A percentile compares a stretch with the other conserved stretches of the same genome.
Evolutionary conservation across 2,888 invertebrate species (phyloP).

Genomic region (Tachina grossa): DNA sequence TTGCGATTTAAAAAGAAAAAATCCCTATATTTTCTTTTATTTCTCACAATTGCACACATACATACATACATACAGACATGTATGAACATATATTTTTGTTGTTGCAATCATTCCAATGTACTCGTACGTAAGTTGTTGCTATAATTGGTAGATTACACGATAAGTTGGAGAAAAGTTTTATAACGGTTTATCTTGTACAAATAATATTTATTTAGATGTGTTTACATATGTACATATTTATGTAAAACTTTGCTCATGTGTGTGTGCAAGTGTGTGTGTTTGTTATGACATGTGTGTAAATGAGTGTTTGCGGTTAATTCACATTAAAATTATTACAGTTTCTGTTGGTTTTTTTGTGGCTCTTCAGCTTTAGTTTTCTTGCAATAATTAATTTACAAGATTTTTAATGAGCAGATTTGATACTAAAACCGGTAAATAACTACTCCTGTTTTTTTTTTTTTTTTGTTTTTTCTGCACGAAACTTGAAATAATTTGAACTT

Average conservation of each 20-base stretch:
- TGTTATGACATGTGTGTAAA: background rate
- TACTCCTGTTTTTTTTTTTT: background rate
- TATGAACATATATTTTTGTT: background rate
- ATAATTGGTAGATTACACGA: conserved; percentile 64
- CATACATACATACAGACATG: background rate
- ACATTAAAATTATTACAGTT: conserved; percentile 27
- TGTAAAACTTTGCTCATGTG: background rate
- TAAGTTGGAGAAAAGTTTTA: conserved; percentile 30
- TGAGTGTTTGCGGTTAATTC: conserved; percentile 13
- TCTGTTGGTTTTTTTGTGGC: background rate
- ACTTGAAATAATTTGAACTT: conserved; percentile 37
- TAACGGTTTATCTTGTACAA: conserved; percentile 64
- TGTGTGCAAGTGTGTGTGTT: background rate
- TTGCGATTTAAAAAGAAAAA: background rate
- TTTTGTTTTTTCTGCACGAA: conserved; percentile 28
- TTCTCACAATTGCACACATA: background rate
- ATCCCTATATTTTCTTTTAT: background rate
- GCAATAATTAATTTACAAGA: conserved; percentile 48
- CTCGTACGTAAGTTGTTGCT: conserved; percentile 23
- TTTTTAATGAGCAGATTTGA: conserved; percentile 57
- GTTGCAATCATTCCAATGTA: conserved; percentile 29
- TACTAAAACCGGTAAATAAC: conserved; percentile 20
- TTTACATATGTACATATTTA: background rate
- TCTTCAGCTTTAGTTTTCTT: conserved; percentile 8
- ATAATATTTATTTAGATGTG: conserved; percentile 20